Conservation (phyloP, 2,113 vertebrate genomes). For the human region GRCh38 chr20:60300501-60301000, state of each 20-base stretch:
- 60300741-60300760: accelerated
- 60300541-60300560: too few species aligned
- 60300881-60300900: too few species aligned
- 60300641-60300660: accelerated
- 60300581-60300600: background rate
- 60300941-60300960: too few species aligned
- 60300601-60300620: accelerated
- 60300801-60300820: accelerated
- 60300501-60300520: accelerated
- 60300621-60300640: too few species aligned
- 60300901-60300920: background rate
- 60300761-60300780: accelerated
- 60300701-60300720: background rate
- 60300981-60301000: too few species aligned
- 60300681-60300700: accelerated
- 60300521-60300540: accelerated
- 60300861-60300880: accelerated
- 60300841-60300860: accelerated
- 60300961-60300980: too few species aligned
- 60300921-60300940: background rate
- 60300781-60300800: accelerated
- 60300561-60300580: too few species aligned
- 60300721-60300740: accelerated
- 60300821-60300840: accelerated
- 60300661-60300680: accelerated